Evolutionary conservation across 1,140 invertebrate genomes (phyloP).

Genomic region (Lepidurus arcticus): DNA sequence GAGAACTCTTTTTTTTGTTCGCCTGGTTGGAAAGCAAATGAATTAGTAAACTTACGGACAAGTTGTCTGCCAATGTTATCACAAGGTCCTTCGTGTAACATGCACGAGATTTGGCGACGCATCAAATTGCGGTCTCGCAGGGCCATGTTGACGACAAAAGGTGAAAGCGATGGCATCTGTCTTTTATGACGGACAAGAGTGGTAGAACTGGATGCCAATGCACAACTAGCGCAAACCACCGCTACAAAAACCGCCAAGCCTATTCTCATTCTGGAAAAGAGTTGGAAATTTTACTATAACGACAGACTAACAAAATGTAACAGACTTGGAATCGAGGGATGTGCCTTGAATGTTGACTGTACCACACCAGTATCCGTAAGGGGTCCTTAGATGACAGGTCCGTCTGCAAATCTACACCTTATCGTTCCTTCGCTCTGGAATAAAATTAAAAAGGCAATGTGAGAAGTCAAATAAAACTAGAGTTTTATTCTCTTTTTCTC

Average conservation of each 20-base stretch:
- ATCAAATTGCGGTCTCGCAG: constrained; percentile 33
- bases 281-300: background rate
- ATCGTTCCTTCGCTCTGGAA: background rate
- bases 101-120: constrained; percentile 34
- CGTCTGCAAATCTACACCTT: background rate
- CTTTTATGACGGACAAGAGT: background rate
- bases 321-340: background rate
- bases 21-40: background rate
- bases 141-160: constrained; percentile 32
- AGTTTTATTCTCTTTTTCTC: too few species aligned
- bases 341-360: background rate
- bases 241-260: background rate
- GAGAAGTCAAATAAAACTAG: too few species aligned
- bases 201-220: background rate
- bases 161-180: constrained; percentile 10
- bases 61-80: constrained; percentile 35
- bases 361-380: background rate
- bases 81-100: constrained; percentile 34
- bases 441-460: too few species aligned
- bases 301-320: background rate
- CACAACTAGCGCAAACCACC: constrained; percentile 12
- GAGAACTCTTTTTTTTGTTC: background rate
- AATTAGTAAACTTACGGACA: constrained; percentile 31
- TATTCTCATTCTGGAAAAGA: background rate
- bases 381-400: background rate